Evolutionary conservation across 2,888 invertebrate genomes (phyloP), one percentile per base, ranked within the genome.

Genomic region (Ophion obscuratus): DNA sequence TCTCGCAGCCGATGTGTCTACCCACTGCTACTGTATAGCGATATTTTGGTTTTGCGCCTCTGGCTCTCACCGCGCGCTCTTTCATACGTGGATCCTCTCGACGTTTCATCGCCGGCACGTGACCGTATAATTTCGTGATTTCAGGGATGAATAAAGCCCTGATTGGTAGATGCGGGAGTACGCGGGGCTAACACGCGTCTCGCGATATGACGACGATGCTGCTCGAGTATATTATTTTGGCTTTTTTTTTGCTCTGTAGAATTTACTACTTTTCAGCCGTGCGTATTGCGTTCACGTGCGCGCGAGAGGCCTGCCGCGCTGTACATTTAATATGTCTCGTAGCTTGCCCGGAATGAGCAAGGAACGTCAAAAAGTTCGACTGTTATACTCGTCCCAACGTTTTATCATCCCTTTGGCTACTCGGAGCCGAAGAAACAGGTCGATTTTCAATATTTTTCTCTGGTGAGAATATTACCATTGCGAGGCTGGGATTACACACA

Each of bases 61-160:
- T n/a, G 36, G 75, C 74, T 80, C 76, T 27, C 40, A 24, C 17
- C 7, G 40, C n/a, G n/a, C 62, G 61, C 27, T 36, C 79, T 78
- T 78, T 74, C 73, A 73, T 14, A 61, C 61, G 61, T 61, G 40
- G 27, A 53, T 59, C 57, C 53, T 74, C 71, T 62, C 75, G 36
- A 71, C 84, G 78, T 79, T 84, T 75, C 86, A 81, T 84, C 84
- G 84, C 67, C 62, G 82, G 83, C 87, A 87, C 88, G 88, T 87
- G 88, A 90, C 90, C 88, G 88, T 91, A 91, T 91, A 91, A 92
- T 92, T 90, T 90, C 88, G 88, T 90, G 89, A 91, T 90, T 90
- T 87, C 85, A 87, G 86, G 74, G 86, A 88, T 92, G 91, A 92
- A 92, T 92, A 91, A 91, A 90, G 90, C 90, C 89, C 90, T 92